Base-by-base conservation (phyloP, 2,888 invertebrate species). In the Zaprionus obscuricornis region DNA sequence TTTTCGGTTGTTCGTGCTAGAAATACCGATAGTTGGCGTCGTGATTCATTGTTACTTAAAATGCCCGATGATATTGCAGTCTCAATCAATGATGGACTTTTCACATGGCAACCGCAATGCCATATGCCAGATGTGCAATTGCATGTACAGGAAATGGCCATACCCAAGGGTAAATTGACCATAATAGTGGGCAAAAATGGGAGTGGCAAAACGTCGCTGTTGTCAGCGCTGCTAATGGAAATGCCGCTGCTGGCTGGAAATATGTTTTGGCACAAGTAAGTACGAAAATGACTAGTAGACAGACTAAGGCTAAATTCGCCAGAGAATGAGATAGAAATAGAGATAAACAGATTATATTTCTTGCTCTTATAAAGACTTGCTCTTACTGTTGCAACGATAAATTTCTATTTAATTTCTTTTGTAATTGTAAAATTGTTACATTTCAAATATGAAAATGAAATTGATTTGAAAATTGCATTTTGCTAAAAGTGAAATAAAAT, bases 131-230 rank as follows among this genome's bases (percentile, higher is more conserved):
- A 71, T 5, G 72, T 83, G 1, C 84, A 86, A 17, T 60, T 90
- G 1, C 79, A 73, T 39, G 76, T 90, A 17, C 81, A 76, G 20
- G 86, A 87, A 31, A 73, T 86, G 82, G 89, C 70, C 73, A 90
- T 92, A 58, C 92, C 92, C 10, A 90, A 86, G 43, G 86, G 94
- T 18, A 93, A 94, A 86, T 86, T 95, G 29, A 94, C 94, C 8
- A 92, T 95, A 79, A 92, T 97, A 2, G 95, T 96, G 14, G 97
- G 97, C 0, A 92, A 93, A 70, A 95, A 95, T 43, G 96, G 96
- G 5, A 93, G 94, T 58, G 97, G 97, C 1, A 97, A 97, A 88
- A 93, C 94, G 0, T 96, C 96, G 1, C 89, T 97, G 33, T 88
- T 97, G 1, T 93, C 94, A 8, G 95, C 96, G 0, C 89, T 96